Percentiles rank a stretch among this genome's conserved stretches.
phyloP scores from a whole-genome alignment of 2,113 vertebrate species.

The Opisthocomus hoazin region DNA sequence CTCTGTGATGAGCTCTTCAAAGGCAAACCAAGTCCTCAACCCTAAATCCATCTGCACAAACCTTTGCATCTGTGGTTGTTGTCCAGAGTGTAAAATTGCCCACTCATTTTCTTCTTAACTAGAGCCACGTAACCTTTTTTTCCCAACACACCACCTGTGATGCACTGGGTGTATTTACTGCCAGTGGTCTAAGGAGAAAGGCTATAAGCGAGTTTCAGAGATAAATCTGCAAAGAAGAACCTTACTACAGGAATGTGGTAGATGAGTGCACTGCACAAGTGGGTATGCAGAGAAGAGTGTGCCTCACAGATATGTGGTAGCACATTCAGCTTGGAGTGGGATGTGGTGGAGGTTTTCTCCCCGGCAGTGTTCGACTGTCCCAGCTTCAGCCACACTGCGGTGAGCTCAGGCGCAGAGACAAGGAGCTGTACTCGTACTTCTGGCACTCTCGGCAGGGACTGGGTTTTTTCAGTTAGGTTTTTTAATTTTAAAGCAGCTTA shows the following conservation, averaged over 20 bases:
- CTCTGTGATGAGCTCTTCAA: background rate
- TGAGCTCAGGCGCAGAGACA: background rate
- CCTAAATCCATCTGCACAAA: background rate
- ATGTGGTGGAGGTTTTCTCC: background rate
- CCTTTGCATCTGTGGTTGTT: background rate
- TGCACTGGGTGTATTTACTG: background rate
- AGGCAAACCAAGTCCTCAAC: background rate
- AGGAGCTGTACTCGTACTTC: background rate
- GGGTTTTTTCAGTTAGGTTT: background rate
- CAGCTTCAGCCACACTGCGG: background rate
- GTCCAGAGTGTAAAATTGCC: background rate
- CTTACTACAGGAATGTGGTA: background rate
- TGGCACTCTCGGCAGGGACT: background rate
- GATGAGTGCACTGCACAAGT: background rate
- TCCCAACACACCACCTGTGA: background rate
- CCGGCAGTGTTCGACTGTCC: background rate
- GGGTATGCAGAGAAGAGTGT: accelerated
- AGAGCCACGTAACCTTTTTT: background rate
- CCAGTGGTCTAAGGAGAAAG: background rate
- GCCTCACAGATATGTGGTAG: background rate
- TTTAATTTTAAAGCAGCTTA: background rate
- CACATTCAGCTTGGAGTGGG: background rate
- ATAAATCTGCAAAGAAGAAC: background rate
- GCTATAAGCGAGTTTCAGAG: background rate
- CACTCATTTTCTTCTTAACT: background rate